A percentile compares a stretch with the other conserved stretches of the same genome.
phyloP scores from a whole-genome alignment of 2,888 invertebrate genomes.

The Sminthurinus aureus region DNA sequence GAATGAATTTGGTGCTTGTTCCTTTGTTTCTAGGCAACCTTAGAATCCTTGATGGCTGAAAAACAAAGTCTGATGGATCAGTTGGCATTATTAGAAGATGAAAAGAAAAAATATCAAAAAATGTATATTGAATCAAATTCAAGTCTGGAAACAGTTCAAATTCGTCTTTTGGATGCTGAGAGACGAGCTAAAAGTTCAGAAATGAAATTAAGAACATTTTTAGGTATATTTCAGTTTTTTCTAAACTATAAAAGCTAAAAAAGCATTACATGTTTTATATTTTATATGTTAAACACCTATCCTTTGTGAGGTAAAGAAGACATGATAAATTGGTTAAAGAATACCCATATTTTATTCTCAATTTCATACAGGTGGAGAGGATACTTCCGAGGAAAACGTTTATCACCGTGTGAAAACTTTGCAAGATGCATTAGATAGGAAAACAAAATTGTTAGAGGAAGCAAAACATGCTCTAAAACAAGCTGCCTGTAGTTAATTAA shows the following conservation, averaged over 20 bases:
- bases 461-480: slow-evolving; percentile 43
- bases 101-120: slow-evolving; percentile 52
- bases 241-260: not conserved
- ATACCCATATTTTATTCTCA: not conserved
- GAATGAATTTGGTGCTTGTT: not conserved
- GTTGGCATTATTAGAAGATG: slow-evolving; percentile 54
- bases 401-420: slow-evolving; percentile 34
- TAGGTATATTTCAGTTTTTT: slow-evolving; percentile 40
- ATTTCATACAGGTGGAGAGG: slow-evolving; percentile 13
- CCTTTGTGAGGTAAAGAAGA: too few species aligned
- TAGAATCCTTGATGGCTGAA: slow-evolving; percentile 54
- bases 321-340: not conserved
- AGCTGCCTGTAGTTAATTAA: slow-evolving; percentile 40
- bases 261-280: too few species aligned
- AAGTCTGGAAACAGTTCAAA: slow-evolving; percentile 47
- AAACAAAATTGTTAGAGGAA: slow-evolving; percentile 42
- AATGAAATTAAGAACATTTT: slow-evolving; percentile 56
- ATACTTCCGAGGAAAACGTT: slow-evolving; percentile 19
- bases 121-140: slow-evolving; percentile 52
- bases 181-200: slow-evolving; percentile 56
- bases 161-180: slow-evolving; percentile 53
- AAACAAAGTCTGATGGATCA: slow-evolving; percentile 54
- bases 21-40: slow-evolving; percentile 43
- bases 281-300: too few species aligned
- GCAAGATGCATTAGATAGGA: slow-evolving; percentile 47